These are phyloP conservation scores for Hartigia nigra DNA, from an alignment of 2,888 invertebrate species.

Conservation along the genomic window DNA sequence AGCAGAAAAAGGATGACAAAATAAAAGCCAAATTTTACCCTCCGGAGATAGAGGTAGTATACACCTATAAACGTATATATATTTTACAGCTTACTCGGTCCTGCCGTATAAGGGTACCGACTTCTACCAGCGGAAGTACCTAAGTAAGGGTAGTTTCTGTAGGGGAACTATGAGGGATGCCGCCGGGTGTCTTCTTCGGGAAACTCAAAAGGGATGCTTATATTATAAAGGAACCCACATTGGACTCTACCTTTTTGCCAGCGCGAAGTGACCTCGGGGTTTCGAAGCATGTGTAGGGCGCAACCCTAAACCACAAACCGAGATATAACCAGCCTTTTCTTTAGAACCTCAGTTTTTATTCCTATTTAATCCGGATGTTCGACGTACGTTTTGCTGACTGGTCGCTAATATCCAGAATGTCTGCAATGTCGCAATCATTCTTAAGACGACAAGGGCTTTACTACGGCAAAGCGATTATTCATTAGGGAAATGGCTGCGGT, in stretches of 20 bases:
- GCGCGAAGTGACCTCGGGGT: background rate
- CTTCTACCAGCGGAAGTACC: background rate
- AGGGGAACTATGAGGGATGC: background rate
- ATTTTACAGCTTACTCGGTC: background rate
- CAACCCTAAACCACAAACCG: background rate
- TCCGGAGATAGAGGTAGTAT: background rate
- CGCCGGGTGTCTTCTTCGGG: background rate
- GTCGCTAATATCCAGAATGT: background rate
- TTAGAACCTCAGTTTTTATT: background rate
- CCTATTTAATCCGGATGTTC: background rate
- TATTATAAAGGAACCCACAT: background rate
- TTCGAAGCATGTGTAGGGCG: background rate
- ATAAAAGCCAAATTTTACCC: background rate
- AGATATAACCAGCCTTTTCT: background rate
- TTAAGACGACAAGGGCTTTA: background rate
- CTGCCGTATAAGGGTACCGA: background rate
- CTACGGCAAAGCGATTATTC: constrained; percentile 45
- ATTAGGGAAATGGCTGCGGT: constrained; percentile 40
- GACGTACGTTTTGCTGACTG: background rate
- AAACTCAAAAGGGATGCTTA: background rate
- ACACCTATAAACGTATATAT: background rate
- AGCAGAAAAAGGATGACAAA: background rate
- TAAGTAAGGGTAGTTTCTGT: background rate
- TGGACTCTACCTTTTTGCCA: background rate
- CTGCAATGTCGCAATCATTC: background rate